Base-by-base conservation (phyloP, 53 echinoderm and acorn worm species). In the Glandiceps talaboti region DNA sequence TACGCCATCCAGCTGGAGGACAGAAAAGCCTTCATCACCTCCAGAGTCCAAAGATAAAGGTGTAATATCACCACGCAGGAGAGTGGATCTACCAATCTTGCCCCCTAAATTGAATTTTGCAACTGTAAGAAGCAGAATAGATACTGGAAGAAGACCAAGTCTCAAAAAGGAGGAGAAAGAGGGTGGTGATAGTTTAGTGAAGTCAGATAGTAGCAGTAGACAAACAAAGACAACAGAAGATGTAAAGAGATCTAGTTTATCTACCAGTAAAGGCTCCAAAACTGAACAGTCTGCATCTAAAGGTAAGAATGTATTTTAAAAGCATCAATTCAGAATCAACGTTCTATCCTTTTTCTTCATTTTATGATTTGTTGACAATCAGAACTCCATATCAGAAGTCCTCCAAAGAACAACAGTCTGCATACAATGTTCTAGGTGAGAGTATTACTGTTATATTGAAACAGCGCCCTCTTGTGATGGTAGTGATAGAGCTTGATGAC, bases 81-180 rank as follows among this genome's bases (percentile, higher is more conserved):
- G 82, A 76, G 32, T 30, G 1, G 32, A 78, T 32, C 32, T 32
- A 32, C 79, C 31, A 1, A 45, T 45, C 64, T 45, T 45, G 64
- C 64, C 64, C 6, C 64, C 64, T 6, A 45, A 45, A 20, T 20
- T 45, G 64, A 45, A 45, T 45, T 45, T 45, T 45, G 79, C 32
- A 78, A 32, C 79, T 1, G 93, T 93, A 27, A 94, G 86, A 84
- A 99, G 94, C 81, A 91, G 87, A 73, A 86, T 93, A 45, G 88
- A 93, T 77, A 89, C 91, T 14, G 94, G 89, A 27, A 79, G 99
- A 72, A 85, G 20, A 20, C 64, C 20, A 45, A 20, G 64, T 45
- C 6, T 20, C 64, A 45, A 45, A 20, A 45, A 20, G 20, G 64
- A 45, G 6, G 64, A 45, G 6, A 45, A 45, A 20, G 64, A 45